Base-by-base conservation (phyloP, 2,888 invertebrate species). In the Coremacera marginata region DNA sequence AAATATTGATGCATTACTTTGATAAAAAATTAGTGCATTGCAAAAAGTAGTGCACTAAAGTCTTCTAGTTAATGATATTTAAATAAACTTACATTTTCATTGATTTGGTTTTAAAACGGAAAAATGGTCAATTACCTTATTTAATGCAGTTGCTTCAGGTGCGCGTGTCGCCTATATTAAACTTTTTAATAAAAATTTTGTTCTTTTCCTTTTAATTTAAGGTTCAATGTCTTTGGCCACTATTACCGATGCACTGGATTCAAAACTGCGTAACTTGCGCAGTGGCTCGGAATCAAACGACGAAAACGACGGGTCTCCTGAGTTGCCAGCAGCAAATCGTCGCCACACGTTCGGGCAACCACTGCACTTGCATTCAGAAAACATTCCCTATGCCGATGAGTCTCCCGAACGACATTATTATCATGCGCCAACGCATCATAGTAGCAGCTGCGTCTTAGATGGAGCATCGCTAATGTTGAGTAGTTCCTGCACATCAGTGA, bases 171-270 rank as follows among this genome's bases (percentile, higher is more conserved):
- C 14, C 16, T 14, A 25, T 4, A 4, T 25, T 5, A 22, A 57
- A 34, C 22, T 67, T 3, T 44, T 67, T 1, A 37, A n/a, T 7
- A 22, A n/a, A 19, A 16, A 65, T 65, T 37, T 19, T 19, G n/a
- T 19, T n/a, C 14, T 51, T 70, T 19, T n/a, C 14, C 31, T 70
- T 37, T 67, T 65, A 19, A 51, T 27, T 27, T 5, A 91, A 96
- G 96, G 95, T 89, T 93, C 94, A 87, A 95, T 96, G 91, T 93
- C 96, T 84, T 91, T 96, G 89, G 94, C 94, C 87, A 94, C 94
- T 84, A 93, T 96, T 87, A 96, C 95, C 83, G 94, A 94, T 86
- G 94, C 95, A 78, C 93, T 96, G 90, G 96, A 96, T 89, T 94
- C 94, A 87, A 96, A 96, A 89, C 92, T 95, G 90, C 93, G 93